phyloP scores from a whole-genome alignment of 2,797 vertebrate genomes.

The Sus cebifrons region DNA sequence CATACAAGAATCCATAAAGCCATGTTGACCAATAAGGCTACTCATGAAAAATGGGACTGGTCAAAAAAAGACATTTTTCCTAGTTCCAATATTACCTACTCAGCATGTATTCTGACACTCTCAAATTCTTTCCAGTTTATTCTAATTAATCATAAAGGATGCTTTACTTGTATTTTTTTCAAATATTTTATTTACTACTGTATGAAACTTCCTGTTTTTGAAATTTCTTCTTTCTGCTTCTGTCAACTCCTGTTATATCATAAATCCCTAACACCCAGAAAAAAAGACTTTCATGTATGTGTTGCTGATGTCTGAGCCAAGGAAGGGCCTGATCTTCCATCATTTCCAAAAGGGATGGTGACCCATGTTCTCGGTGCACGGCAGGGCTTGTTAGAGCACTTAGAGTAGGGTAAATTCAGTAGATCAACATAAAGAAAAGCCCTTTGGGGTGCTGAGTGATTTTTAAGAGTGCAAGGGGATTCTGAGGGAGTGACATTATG shows the following conservation, averaged over 20 bases:
- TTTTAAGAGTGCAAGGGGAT: neutral
- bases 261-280: neutral
- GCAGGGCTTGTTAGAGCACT: neutral
- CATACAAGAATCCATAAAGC: neutral
- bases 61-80: neutral
- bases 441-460: neutral
- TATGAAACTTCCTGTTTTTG: neutral
- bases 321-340: neutral
- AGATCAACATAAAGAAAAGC: neutral
- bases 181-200: neutral
- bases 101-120: neutral
- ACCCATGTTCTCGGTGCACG: neutral
- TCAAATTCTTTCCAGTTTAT: neutral
- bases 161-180: neutral
- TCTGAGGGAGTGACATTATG: neutral
- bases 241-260: neutral
- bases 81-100: neutral
- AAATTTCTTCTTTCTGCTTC: neutral
- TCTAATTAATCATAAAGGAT: neutral
- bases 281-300: neutral
- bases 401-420: neutral
- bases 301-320: neutral
- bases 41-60: neutral
- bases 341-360: neutral
- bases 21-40: neutral